These are phyloP conservation scores for Cyclina sinensis DNA, from an alignment of 1,140 invertebrate genomes.

Conservation along the genomic window DNA sequence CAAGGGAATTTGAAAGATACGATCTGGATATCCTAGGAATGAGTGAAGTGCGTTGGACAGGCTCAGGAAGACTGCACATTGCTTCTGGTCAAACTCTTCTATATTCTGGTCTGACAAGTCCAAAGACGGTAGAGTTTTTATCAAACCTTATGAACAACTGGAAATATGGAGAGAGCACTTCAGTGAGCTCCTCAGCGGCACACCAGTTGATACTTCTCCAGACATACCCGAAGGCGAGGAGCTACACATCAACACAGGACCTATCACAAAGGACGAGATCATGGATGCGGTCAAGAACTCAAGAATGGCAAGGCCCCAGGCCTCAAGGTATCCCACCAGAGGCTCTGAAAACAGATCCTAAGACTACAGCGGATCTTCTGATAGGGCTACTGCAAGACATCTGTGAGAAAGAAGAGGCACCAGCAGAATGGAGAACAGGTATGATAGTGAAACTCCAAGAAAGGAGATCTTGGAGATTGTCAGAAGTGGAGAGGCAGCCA, in stretches of 20 bases:
- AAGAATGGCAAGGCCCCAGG: too few relatives aligned
- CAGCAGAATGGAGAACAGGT: too few relatives aligned
- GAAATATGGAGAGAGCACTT: constrained; percentile 20
- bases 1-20: constrained; percentile 29
- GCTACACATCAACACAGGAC: not conserved
- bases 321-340: too few relatives aligned
- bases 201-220: not conserved
- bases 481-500: too few relatives aligned
- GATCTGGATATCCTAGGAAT: constrained; percentile 9
- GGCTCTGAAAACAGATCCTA: too few relatives aligned
- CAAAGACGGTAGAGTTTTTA: not conserved
- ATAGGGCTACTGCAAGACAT: too few relatives aligned
- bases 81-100: constrained; percentile 7
- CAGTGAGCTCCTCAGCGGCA: not conserved
- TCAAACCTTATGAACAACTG: not conserved
- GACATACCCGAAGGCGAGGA: not conserved
- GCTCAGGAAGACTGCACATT: not conserved
- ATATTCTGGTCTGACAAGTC: not conserved
- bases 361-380: too few relatives aligned
- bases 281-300: too few relatives aligned
- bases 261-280: not conserved
- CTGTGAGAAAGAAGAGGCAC: too few relatives aligned
- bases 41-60: constrained; percentile 36
- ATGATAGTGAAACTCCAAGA: too few relatives aligned
- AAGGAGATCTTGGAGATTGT: too few relatives aligned